phyloP scores from a whole-genome alignment of 1,140 invertebrate species.

The Chrysomallon squamiferum region DNA sequence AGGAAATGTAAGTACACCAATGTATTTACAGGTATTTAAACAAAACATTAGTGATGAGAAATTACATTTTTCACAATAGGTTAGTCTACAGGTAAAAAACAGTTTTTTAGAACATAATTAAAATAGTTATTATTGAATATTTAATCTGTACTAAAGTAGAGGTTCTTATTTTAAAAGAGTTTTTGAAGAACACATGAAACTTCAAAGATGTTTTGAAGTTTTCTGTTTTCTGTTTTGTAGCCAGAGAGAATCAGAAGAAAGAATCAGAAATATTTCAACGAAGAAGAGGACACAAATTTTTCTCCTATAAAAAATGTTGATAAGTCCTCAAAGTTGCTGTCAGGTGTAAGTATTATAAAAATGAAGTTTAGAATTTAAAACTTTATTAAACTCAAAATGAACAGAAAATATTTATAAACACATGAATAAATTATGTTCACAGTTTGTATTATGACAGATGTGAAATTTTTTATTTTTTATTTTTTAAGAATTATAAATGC shows the following conservation, averaged over 20 bases:
- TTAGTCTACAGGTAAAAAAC: not conserved
- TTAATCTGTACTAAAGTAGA: not conserved
- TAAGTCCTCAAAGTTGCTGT: not conserved
- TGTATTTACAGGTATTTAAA: not conserved
- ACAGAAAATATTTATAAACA: no score
- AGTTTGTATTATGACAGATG: no score
- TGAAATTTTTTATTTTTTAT: no score
- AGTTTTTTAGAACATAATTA: not conserved
- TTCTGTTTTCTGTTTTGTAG: no score
- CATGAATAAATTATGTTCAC: no score
- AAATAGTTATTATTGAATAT: not conserved
- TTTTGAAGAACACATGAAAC: not conserved
- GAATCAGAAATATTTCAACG: not conserved
- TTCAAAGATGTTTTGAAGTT: no score
- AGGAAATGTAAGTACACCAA: slow-evolving; percentile 23
- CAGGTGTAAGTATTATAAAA: not conserved
- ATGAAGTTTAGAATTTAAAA: no score
- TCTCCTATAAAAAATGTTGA: not conserved
- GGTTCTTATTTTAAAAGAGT: not conserved
- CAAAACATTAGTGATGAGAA: not conserved
- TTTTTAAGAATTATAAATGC: no score
- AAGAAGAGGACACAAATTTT: not conserved
- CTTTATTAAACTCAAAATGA: no score
- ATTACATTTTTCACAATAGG: not conserved
- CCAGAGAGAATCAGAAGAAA: not conserved